Percentiles rank a stretch among this genome's conserved stretches.
phyloP scores from a whole-genome alignment of 2,113 vertebrate genomes.

The Alces alces region DNA sequence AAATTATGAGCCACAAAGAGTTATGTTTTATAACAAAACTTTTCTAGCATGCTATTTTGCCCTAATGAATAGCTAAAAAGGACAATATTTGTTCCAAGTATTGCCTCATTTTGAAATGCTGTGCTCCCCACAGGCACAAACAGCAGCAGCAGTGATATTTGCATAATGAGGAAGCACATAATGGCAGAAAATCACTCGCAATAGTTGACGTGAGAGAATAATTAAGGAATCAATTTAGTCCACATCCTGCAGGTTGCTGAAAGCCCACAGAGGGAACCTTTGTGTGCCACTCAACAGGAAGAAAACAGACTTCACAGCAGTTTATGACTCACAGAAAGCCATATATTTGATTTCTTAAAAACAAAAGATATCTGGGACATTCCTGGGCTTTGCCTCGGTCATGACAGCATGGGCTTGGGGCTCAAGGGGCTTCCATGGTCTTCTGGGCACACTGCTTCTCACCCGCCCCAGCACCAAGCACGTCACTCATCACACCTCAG shows the following conservation, averaged over 20 bases:
- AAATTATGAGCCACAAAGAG: background rate
- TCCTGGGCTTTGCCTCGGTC: background rate
- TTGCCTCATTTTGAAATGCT: constrained; percentile 26
- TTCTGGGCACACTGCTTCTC: accelerated
- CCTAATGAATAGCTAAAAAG: background rate
- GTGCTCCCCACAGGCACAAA: background rate
- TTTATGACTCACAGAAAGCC: background rate
- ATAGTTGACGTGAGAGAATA: constrained; percentile 35
- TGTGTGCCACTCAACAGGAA: constrained; percentile 34
- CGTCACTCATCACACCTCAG: accelerated
- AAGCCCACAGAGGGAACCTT: constrained; percentile 33
- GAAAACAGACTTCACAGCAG: constrained; percentile 31
- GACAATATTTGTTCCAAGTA: constrained; percentile 7
- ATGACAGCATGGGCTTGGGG: no score
- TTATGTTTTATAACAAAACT: background rate
- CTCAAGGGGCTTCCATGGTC: background rate
- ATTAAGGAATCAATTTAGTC: constrained; percentile 63
- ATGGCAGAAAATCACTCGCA: constrained; percentile 65
- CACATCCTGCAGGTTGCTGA: constrained; percentile 34
- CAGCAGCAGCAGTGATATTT: constrained; percentile 30
- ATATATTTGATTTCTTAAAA: constrained; percentile 10
- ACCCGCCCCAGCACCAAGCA: accelerated
- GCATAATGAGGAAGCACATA: constrained; percentile 72
- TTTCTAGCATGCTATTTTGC: constrained; percentile 11
- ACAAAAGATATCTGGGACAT: background rate